phyloP scores from a whole-genome alignment of 2,797 vertebrate genomes.

The Arrhamphus sclerolepis region DNA sequence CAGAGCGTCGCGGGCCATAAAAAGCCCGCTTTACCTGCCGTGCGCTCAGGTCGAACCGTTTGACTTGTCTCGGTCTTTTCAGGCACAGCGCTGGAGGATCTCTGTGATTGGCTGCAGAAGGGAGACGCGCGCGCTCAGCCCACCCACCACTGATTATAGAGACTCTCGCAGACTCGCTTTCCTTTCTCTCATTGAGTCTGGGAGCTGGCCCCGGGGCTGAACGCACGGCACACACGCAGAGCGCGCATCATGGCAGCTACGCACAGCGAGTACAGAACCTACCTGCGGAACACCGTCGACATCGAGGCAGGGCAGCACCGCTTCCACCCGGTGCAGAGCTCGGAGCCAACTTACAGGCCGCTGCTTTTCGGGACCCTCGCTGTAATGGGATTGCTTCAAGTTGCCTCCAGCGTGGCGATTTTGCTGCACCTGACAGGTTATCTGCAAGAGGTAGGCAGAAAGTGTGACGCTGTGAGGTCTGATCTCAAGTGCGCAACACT shows the following conservation, averaged over 20 bases:
- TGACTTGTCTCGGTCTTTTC: neutral
- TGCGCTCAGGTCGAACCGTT: constrained; percentile 23
- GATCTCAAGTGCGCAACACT: neutral
- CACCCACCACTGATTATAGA: constrained; percentile 75
- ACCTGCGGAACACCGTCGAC: constrained; percentile 79
- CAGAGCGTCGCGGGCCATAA: constrained; percentile 32
- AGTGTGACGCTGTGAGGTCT: neutral
- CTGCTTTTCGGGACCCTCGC: constrained; percentile 86
- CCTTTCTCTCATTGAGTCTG: constrained; percentile 66
- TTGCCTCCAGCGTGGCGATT: constrained; percentile 92
- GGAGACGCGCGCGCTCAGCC: constrained; percentile 45
- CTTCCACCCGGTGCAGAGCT: constrained; percentile 70
- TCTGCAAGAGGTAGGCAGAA: constrained; percentile 82
- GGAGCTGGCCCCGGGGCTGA: constrained; percentile 57
- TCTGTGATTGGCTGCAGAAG: constrained; percentile 57
- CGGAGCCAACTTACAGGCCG: constrained; percentile 76
- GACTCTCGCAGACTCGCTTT: constrained; percentile 54
- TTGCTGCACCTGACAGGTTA: constrained; percentile 93
- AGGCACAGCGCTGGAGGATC: neutral
- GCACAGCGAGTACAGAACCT: constrained; percentile 78
- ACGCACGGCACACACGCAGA: constrained; percentile 38
- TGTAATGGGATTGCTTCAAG: constrained; percentile 93
- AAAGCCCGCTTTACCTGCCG: constrained; percentile 56
- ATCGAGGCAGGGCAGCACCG: constrained; percentile 78
- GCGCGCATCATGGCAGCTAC: constrained; percentile 82